Percentiles rank a stretch among this genome's conserved stretches.
Evolutionary conservation across 2,797 vertebrate genomes (phyloP).

Genomic region (Clarias pachynema): DNA sequence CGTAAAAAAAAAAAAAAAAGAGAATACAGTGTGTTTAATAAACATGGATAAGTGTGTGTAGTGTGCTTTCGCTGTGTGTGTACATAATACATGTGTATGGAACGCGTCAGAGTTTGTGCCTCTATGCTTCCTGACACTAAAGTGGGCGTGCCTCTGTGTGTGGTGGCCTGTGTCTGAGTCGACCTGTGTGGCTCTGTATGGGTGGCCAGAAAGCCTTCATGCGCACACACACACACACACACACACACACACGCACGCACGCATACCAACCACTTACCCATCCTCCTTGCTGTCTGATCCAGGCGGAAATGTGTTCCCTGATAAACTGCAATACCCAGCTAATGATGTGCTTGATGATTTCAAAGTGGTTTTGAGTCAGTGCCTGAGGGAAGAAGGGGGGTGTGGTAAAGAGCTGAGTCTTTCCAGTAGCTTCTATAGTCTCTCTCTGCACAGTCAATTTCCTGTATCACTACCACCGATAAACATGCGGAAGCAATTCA

Average conservation of each 20-base stretch:
- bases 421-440: slow-evolving; percentile 10
- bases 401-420: slow-evolving; percentile 29
- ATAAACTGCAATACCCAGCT: slow-evolving; percentile 77
- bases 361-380: slow-evolving; percentile 70
- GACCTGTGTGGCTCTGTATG: slow-evolving; percentile 59
- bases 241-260: not conserved
- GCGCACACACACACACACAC: not conserved
- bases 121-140: slow-evolving; percentile 46
- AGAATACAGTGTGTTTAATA: not conserved
- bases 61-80: not conserved
- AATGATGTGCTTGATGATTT: slow-evolving; percentile 69
- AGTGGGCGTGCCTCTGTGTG: slow-evolving; percentile 50
- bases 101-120: slow-evolving; percentile 48
- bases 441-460: slow-evolving; percentile 26
- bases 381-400: slow-evolving; percentile 62
- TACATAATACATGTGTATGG: slow-evolving; percentile 17
- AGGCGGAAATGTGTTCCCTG: slow-evolving; percentile 67
- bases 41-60: not conserved
- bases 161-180: slow-evolving; percentile 55
- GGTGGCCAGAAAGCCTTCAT: slow-evolving; percentile 45
- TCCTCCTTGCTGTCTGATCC: slow-evolving; percentile 77
- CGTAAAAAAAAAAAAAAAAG: not conserved
- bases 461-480: slow-evolving; percentile 9
- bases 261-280: slow-evolving; percentile 71
- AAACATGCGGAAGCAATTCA: slow-evolving; percentile 8